phyloP scores from a whole-genome alignment of 1,140 invertebrate species.

The Orussus abietinus region DNA sequence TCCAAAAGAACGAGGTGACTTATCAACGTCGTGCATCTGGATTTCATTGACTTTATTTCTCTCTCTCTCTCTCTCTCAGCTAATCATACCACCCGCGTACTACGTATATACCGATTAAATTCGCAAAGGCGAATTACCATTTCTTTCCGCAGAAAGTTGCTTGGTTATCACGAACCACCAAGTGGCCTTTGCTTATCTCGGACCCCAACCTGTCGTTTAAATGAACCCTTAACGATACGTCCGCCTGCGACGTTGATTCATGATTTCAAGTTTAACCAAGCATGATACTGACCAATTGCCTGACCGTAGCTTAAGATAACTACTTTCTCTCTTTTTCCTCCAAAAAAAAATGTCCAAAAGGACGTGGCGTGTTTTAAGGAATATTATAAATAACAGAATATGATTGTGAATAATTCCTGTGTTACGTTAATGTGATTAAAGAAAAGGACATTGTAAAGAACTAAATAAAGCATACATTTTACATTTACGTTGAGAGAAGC shows the following conservation, averaged over 20 bases:
- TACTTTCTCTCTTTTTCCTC: constrained; percentile 45
- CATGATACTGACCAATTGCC: constrained; percentile 50
- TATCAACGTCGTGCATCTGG: constrained; percentile 42
- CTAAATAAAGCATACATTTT: constrained; percentile 55
- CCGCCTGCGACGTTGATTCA: constrained; percentile 7
- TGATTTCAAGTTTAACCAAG: constrained; percentile 9
- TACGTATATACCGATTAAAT: no score
- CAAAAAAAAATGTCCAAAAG: constrained; percentile 41
- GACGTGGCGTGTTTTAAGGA: constrained; percentile 47
- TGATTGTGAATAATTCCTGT: constrained; percentile 53
- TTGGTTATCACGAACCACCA: constrained; percentile 36
- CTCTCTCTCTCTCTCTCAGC: constrained; percentile 4
- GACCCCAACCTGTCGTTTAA: no score
- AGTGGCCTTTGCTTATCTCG: constrained; percentile 36
- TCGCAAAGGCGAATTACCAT: no score
- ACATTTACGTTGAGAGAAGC: constrained; percentile 43
- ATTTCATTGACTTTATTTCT: constrained; percentile 22
- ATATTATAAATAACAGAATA: constrained; percentile 44
- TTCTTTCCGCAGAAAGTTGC: constrained; percentile 28
- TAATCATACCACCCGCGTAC: no score
- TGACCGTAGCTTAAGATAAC: constrained; percentile 44
- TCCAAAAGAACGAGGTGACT: constrained; percentile 47
- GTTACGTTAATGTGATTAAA: constrained; percentile 52
- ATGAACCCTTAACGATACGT: constrained; percentile 19
- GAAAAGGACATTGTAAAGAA: constrained; percentile 49